Conservation (phyloP, 2,888 invertebrate species). For the Sthenelais limicola region DNA sequence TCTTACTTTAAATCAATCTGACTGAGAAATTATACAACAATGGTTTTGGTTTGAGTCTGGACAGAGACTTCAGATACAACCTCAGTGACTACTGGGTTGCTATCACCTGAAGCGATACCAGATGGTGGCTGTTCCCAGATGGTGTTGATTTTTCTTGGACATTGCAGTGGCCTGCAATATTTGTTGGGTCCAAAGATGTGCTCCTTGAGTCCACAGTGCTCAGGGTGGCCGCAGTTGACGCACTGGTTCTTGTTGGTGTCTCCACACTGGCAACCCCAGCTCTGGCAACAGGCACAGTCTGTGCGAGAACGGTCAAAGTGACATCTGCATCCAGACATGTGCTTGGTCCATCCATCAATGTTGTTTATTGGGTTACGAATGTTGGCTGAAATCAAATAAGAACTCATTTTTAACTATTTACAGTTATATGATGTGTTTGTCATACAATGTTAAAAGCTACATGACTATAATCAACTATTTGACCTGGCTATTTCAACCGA, state of each 20-base stretch:
- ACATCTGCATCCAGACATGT: constrained; percentile 52
- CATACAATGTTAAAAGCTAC: too few relatives aligned
- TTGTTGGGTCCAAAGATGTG: constrained; percentile 39
- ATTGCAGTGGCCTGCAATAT: constrained; percentile 29
- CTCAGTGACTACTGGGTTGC: constrained; percentile 4
- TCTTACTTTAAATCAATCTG: too few relatives aligned
- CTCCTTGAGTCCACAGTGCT: constrained; percentile 41
- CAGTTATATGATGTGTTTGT: too few relatives aligned
- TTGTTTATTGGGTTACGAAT: constrained; percentile 18
- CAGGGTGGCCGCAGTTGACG: constrained; percentile 40
- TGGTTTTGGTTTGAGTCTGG: too few relatives aligned
- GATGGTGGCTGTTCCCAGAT: constrained; percentile 6
- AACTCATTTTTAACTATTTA: too few relatives aligned
- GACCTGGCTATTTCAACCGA: too few relatives aligned
- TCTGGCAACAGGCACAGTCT: constrained; percentile 56
- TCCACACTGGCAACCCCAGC: constrained; percentile 52
- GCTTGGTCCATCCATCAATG: constrained; percentile 43
- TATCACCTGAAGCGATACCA: constrained; percentile 2
- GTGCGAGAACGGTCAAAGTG: constrained; percentile 34
- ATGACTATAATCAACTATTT: too few relatives aligned
- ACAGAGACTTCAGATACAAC: too few relatives aligned
- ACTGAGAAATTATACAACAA: too few relatives aligned
- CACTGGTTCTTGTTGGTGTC: constrained; percentile 37
- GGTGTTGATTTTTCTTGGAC: constrained; percentile 23
- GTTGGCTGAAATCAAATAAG: constrained; percentile 16